Percentiles rank a stretch among this genome's conserved stretches.
Evolutionary conservation across 2,888 invertebrate genomes (phyloP).

Genomic region (Leptinotarsa tumamoca): DNA sequence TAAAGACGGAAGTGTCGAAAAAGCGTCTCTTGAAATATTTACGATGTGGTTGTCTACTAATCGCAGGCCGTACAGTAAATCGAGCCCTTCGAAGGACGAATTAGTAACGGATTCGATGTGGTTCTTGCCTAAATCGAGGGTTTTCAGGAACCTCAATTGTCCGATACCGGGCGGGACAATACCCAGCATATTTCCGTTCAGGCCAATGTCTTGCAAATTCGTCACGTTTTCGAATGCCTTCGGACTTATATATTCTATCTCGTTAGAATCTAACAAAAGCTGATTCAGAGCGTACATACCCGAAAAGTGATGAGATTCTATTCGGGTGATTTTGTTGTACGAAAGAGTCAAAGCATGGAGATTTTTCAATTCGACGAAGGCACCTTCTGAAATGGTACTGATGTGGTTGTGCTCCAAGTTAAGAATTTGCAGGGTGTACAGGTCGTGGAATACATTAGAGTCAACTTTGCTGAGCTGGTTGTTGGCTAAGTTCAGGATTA

Average conservation of each 20-base stretch:
- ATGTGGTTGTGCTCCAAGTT: slow-evolving; percentile 80
- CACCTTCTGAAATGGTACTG: slow-evolving; percentile 77
- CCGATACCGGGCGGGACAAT: slow-evolving; percentile 79
- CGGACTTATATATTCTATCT: slow-evolving; percentile 76
- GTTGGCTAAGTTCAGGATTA: slow-evolving; percentile 80
- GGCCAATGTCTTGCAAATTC: slow-evolving; percentile 80
- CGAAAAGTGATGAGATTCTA: slow-evolving; percentile 78
- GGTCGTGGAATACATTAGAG: slow-evolving; percentile 78
- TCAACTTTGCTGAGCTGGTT: slow-evolving; percentile 81
- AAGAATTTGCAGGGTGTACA: slow-evolving; percentile 80
- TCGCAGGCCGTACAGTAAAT: slow-evolving; percentile 80
- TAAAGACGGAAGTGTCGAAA: slow-evolving; percentile 77
- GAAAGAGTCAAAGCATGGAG: slow-evolving; percentile 81
- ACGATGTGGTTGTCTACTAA: slow-evolving; percentile 84
- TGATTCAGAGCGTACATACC: slow-evolving; percentile 81
- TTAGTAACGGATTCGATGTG: slow-evolving; percentile 78
- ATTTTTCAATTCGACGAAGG: slow-evolving; percentile 81
- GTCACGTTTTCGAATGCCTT: slow-evolving; percentile 83
- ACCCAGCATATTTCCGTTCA: slow-evolving; percentile 79
- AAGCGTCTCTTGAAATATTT: slow-evolving; percentile 81
- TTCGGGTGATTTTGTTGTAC: slow-evolving; percentile 77
- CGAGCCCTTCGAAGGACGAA: slow-evolving; percentile 79
- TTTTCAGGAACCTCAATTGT: slow-evolving; percentile 77
- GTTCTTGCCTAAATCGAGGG: slow-evolving; percentile 86
- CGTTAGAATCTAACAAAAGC: slow-evolving; percentile 80